Evolutionary conservation across 2,888 invertebrate genomes (phyloP), one percentile per base, ranked within the genome.

Genomic region (Cylindroiulus punctatus): DNA sequence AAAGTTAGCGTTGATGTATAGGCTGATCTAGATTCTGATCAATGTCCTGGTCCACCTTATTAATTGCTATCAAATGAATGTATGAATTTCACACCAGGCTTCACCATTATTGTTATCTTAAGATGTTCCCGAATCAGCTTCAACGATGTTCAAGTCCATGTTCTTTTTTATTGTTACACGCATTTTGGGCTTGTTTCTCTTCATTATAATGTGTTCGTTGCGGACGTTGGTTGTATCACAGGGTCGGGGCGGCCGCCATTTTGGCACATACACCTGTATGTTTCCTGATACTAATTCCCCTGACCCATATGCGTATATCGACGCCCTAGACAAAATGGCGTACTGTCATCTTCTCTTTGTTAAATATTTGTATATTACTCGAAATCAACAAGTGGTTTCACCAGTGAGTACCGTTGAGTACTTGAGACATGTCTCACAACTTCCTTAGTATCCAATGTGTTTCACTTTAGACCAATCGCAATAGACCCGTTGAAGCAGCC

Each of bases 341-440:
- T 65, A n/a, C 65, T 65, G 65, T 26, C 65, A 65, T 65, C 52
- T 52, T 52, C 65, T 65, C 65, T 65, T 65, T 65, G 65, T 65
- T 65, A 65, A 26, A 65, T 65, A 65, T 65, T 65, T 65, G 26
- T 26, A 65, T 26, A 26, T 65, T 65, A 65, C 65, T 65, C 65
- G 65, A 65, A 65, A 65, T 7, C 40, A 7, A n/a, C n/a, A n/a
- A n/a, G 57, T 22, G 57, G 5, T 57, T 57, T 57, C 3, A n/a
- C 57, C n/a, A n/a, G n/a, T n/a, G n/a, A 19, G 57, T n/a, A 22
- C 12, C 17, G 47, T 47, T 47, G 47, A 12, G 47, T 12, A 47
- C 14, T 8, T 22, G 57, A n/a, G 17, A 47, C 14, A 52, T 17
- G 52, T 4, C 52, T 19, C n/a, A 57, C 7, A 22, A 22, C 22